A percentile compares a stretch with the other conserved stretches of the same genome.
These are phyloP conservation scores for Gymnobelideus leadbeateri DNA, from an alignment of 2,113 vertebrate genomes.

Conservation along the genomic window DNA sequence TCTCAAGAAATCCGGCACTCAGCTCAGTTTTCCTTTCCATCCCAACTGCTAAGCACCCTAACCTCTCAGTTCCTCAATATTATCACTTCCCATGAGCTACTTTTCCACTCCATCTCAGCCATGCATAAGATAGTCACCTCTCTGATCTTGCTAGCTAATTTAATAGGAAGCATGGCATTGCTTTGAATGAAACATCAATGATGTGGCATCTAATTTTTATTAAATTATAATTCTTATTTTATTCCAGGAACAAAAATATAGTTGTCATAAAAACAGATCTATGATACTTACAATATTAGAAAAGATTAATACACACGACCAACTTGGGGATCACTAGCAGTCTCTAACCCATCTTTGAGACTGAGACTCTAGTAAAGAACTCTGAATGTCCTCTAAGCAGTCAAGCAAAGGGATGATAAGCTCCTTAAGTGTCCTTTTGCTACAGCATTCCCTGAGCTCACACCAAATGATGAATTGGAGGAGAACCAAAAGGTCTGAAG, in stretches of 20 bases:
- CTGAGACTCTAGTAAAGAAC: background rate
- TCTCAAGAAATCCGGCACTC: background rate
- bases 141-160: background rate
- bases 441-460: too few relatives aligned
- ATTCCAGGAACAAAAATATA: conserved; percentile 28
- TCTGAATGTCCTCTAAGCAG: background rate
- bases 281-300: background rate
- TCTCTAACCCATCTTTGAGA: background rate
- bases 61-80: background rate
- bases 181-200: conserved; percentile 37
- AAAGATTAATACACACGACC: background rate
- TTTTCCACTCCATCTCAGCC: background rate
- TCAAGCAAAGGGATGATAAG: conserved; percentile 2
- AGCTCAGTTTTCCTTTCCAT: background rate
- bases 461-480: background rate
- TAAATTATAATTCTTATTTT: conserved; percentile 45
- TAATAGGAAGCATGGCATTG: conserved; percentile 31
- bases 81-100: background rate
- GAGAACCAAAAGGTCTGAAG: background rate
- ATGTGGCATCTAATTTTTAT: background rate
- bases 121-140: background rate
- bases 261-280: background rate
- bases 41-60: background rate
- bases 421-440: too few relatives aligned
- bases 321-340: background rate